Percentiles rank a stretch among this genome's conserved stretches.
phyloP scores from a whole-genome alignment of 2,888 invertebrate species.

The Andricus curvator region DNA sequence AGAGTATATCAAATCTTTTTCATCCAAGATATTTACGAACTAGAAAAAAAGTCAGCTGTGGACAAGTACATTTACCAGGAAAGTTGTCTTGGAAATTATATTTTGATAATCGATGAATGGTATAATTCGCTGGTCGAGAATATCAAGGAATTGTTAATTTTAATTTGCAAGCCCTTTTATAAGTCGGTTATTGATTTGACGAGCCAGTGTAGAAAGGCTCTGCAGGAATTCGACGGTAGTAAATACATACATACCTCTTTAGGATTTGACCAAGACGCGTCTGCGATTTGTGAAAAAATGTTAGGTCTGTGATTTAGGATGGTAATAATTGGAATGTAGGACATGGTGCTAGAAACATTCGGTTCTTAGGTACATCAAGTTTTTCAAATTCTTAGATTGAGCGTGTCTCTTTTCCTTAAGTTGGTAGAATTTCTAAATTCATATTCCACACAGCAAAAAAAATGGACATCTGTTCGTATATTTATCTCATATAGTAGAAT shows the following conservation, averaged over 20 bases:
- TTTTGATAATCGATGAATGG: constrained; percentile 62
- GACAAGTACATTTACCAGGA: constrained; percentile 46
- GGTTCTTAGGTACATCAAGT: constrained; percentile 7
- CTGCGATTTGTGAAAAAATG: constrained; percentile 46
- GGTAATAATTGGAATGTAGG: constrained; percentile 46
- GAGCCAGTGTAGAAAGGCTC: constrained; percentile 13
- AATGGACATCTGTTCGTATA: constrained; percentile 34
- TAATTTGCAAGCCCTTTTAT: not conserved
- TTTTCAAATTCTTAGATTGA: constrained; percentile 24
- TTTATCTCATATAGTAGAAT: constrained; percentile 20
- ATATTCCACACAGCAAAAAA: constrained; percentile 16
- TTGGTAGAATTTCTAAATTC: constrained; percentile 41
- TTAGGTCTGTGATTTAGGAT: constrained; percentile 65
- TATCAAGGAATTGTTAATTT: constrained; percentile 33
- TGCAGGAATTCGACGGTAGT: constrained; percentile 52
- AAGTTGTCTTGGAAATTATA: constrained; percentile 60
- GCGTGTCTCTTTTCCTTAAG: constrained; percentile 34
- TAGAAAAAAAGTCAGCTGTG: constrained; percentile 2
- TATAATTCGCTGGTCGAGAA: constrained; percentile 56
- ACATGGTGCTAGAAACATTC: constrained; percentile 62
- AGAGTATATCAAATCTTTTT: constrained; percentile 40
- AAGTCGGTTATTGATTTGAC: constrained; percentile 21
- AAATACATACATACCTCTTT: constrained; percentile 65
- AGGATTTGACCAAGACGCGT: constrained; percentile 59
- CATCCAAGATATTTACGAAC: constrained; percentile 38